Evolutionary conservation across 2,113 vertebrate species (phyloP), one percentile per base, ranked within the genome.

Genomic region (Dendrocopos noguchii): DNA sequence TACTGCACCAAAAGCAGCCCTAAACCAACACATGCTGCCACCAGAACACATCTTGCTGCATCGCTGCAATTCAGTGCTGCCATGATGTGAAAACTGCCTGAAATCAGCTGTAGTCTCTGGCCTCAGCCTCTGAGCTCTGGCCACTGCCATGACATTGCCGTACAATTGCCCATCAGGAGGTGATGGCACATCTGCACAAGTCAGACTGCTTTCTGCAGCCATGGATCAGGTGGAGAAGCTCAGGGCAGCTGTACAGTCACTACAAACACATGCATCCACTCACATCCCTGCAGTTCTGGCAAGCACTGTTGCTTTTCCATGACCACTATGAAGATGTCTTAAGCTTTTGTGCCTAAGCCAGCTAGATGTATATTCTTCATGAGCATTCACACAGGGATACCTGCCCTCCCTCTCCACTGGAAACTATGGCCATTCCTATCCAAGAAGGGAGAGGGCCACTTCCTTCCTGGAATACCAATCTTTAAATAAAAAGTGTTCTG

Each of bases 41-140:
- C 28, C 36, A 57, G 36, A 61, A 91, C 1, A 0, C 3, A 3
- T 53, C 60, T 65, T 5, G 7, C 44, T 56, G 65, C 3, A 2
- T 19, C 44, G 29, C 50, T 46, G 60, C 44, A 31, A 18, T 6
- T 56, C 44, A 76, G 24, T 3, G 2, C 31, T 29, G 50, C 68
- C 2, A 0, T 1, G 31, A 42, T 5, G 67, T 34, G 25, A 10
- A 1, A 27, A 50, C 8, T 1, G 2, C 6, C 56, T 12, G 25
- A 53, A 66, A 46, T 7, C 14, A 52, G 52, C 22, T 10, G 9
- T 17, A 4, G 9, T 27, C 33, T n/a, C n/a, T n/a, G n/a, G n/a
- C n/a, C n/a, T n/a, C 50, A 22, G 39, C 39, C 52, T 34, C 44
- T 0, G 7, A 60, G 57, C n/a, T 74, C 56, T 4, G 6, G 79